These are phyloP conservation scores for Aphelocoma coerulescens DNA, from an alignment of 2,113 vertebrate genomes.

Conservation along the genomic window DNA sequence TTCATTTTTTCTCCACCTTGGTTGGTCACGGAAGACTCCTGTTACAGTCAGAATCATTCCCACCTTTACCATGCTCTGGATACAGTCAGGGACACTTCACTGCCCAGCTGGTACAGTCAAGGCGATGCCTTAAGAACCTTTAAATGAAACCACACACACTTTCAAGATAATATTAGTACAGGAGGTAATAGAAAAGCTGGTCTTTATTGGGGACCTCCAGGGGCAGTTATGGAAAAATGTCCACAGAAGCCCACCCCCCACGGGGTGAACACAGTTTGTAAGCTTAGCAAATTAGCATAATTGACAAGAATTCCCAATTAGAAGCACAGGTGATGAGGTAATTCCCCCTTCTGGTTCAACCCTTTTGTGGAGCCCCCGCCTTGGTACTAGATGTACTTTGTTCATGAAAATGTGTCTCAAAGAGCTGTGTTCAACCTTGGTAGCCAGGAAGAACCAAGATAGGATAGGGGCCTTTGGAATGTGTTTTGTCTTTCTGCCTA, in stretches of 20 bases:
- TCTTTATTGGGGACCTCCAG: background rate
- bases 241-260: background rate
- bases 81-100: background rate
- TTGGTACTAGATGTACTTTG: background rate
- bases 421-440: background rate
- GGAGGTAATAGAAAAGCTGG: background rate
- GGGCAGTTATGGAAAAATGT: background rate
- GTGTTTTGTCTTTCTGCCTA: background rate
- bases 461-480: background rate
- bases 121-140: background rate
- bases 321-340: background rate
- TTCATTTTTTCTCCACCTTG: background rate
- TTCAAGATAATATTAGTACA: rapidly evolving
- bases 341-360: background rate
- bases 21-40: background rate
- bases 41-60: background rate
- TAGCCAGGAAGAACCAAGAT: background rate
- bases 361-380: background rate
- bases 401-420: background rate
- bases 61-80: background rate
- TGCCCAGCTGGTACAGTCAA: background rate
- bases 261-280: background rate
- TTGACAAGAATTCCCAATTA: background rate
- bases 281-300: background rate
- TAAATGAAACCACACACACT: background rate